A percentile compares a stretch with the other conserved stretches of the same genome.
Evolutionary conservation across 2,113 vertebrate genomes (phyloP).

Genomic region (Formicarius rufipectus): DNA sequence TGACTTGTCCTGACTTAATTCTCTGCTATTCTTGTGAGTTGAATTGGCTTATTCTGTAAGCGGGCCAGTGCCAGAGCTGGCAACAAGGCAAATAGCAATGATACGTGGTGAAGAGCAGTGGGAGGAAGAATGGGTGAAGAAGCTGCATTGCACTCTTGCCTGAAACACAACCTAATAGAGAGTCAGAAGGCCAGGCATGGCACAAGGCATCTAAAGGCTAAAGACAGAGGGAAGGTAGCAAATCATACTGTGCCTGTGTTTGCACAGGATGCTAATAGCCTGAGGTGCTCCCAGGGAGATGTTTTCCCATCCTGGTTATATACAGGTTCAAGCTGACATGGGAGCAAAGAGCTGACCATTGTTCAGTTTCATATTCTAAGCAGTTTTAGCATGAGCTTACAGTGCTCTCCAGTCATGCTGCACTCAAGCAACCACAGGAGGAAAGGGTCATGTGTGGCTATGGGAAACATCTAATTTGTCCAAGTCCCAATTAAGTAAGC

Average conservation of each 20-base stretch:
- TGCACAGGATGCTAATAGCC: background rate
- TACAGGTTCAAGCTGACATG: background rate
- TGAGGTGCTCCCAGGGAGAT: background rate
- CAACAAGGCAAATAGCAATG: background rate
- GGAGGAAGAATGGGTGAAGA: background rate
- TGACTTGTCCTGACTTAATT: background rate
- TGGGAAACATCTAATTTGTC: background rate
- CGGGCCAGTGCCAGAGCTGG: background rate
- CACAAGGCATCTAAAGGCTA: rapidly evolving
- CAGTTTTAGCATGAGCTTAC: background rate
- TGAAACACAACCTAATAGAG: background rate
- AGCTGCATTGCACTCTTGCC: background rate
- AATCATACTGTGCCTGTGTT: background rate
- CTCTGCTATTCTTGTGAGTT: background rate
- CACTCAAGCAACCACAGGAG: background rate
- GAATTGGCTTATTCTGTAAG: background rate
- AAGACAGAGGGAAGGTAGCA: background rate
- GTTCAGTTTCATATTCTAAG: background rate
- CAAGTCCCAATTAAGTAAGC: background rate
- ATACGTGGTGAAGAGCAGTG: background rate
- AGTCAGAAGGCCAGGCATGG: background rate
- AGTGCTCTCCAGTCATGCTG: background rate
- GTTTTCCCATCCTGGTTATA: background rate
- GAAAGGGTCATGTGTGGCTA: background rate
- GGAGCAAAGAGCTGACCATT: background rate